Percentiles rank a stretch among this genome's conserved stretches.
Evolutionary conservation across 2,797 vertebrate genomes (phyloP).

Genomic region (Betta splendens): DNA sequence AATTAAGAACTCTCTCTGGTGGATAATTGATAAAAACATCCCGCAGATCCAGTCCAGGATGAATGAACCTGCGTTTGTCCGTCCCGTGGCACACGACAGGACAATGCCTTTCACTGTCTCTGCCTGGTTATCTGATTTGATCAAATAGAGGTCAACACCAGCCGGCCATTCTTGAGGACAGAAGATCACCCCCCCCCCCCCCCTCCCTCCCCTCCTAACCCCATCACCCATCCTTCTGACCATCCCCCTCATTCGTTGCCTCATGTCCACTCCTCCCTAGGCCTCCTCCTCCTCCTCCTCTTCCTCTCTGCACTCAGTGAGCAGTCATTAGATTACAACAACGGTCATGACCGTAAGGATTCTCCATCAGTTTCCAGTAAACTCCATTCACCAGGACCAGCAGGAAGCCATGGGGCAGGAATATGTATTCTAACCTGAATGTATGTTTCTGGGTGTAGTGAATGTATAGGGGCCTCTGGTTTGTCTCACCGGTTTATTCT

Average conservation of each 20-base stretch:
- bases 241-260: conserved; percentile 32
- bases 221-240: conserved; percentile 60
- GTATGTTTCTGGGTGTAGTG: conserved; percentile 3
- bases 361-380: conserved; percentile 83
- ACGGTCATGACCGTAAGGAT: conserved; percentile 79
- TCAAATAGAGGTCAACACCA: conserved; percentile 74
- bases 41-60: conserved; percentile 7
- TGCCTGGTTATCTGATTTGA: conserved; percentile 74
- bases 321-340: conserved; percentile 83
- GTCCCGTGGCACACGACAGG: conserved; percentile 51
- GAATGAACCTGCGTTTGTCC: conserved; percentile 39
- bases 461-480: conserved; percentile 16
- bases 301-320: conserved; percentile 68
- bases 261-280: conserved; percentile 45
- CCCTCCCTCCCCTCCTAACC: conserved; percentile 24
- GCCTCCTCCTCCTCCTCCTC: conserved; percentile 46
- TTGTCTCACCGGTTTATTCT: conserved; percentile 24
- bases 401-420: conserved; percentile 35
- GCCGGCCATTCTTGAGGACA: conserved; percentile 63
- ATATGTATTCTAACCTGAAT: conserved; percentile 20
- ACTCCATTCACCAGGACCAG: conserved; percentile 72
- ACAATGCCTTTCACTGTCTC: conserved; percentile 67
- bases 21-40: conserved; percentile 46
- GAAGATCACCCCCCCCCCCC: conserved; percentile 42
- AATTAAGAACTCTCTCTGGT: conserved; percentile 26